A percentile compares a stretch with the other conserved stretches of the same genome.
These are phyloP conservation scores for Tetramorium bicarinatum DNA, from an alignment of 2,888 invertebrate genomes.

Conservation along the genomic window DNA sequence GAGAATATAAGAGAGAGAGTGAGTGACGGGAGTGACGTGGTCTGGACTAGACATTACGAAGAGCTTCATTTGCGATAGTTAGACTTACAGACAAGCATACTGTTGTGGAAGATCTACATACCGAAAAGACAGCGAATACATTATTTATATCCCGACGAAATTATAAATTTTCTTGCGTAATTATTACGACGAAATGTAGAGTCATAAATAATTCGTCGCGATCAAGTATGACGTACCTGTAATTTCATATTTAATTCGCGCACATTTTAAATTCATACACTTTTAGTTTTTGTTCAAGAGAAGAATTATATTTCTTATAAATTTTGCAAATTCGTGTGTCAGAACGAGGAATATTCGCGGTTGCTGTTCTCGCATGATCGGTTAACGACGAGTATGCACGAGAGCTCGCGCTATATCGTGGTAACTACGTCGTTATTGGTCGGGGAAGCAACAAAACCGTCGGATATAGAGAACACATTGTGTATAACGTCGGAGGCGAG, in stretches of 20 bases:
- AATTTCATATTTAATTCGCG: neutral
- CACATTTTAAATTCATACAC: neutral
- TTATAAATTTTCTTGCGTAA: slow-evolving; percentile 20
- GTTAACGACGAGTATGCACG: slow-evolving; percentile 39
- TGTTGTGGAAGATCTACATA: slow-evolving; percentile 20
- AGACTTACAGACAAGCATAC: slow-evolving; percentile 22
- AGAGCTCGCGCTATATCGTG: slow-evolving; percentile 41
- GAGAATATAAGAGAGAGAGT: slow-evolving; percentile 30
- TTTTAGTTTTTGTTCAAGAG: neutral
- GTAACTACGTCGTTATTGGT: slow-evolving; percentile 56
- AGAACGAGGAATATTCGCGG: neutral
- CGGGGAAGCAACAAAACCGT: slow-evolving; percentile 67
- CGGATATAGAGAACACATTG: slow-evolving; percentile 76
- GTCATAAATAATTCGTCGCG: neutral
- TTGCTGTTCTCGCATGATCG: neutral
- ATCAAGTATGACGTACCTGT: neutral
- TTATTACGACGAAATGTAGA: neutral
- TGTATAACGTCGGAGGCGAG: slow-evolving; percentile 58
- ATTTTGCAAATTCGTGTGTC: neutral
- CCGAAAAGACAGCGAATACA: neutral
- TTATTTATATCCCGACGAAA: slow-evolving; percentile 5
- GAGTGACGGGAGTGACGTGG: slow-evolving; percentile 44
- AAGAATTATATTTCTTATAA: neutral
- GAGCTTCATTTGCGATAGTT: slow-evolving; percentile 29
- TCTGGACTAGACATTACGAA: slow-evolving; percentile 44